Conservation (phyloP, 2,113 vertebrate genomes). For the Corvus hawaiiensis region DNA sequence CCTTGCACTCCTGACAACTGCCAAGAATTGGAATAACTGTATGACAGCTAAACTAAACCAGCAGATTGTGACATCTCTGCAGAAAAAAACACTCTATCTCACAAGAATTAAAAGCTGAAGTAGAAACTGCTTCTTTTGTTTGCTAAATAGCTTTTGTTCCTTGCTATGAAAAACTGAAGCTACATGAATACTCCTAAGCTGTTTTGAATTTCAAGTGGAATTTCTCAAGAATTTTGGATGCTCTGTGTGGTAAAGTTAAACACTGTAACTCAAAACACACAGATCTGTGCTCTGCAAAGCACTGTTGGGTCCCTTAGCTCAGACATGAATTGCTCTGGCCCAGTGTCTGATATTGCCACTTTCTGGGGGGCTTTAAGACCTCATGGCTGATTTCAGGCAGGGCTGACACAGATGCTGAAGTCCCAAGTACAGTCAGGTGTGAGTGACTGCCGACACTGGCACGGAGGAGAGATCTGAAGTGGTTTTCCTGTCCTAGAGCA, state of each 20-base stretch:
- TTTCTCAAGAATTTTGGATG: conserved; percentile 22
- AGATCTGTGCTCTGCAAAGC: neutral
- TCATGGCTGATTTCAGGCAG: neutral
- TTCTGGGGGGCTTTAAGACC: neutral
- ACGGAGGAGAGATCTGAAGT: neutral
- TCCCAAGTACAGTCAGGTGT: neutral
- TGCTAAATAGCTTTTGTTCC: conserved; percentile 8
- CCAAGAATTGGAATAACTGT: neutral
- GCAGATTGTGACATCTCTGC: neutral
- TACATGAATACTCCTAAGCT: conserved; percentile 8
- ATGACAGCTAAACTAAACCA: neutral
- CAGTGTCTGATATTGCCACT: rapidly evolving
- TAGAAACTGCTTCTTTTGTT: neutral
- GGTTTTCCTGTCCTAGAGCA: neutral
- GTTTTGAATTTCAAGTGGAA: conserved; percentile 24
- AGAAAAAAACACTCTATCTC: neutral
- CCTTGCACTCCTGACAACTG: neutral
- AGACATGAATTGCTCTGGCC: neutral
- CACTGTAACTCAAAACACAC: neutral
- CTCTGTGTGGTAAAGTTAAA: neutral
- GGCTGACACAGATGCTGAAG: neutral
- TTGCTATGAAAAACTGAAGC: neutral
- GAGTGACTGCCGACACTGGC: neutral
- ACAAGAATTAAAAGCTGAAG: neutral
- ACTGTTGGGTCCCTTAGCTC: neutral